Base-by-base conservation (phyloP, 2,797 vertebrate genomes). In the Schizopygopsis malacanthus region DNA sequence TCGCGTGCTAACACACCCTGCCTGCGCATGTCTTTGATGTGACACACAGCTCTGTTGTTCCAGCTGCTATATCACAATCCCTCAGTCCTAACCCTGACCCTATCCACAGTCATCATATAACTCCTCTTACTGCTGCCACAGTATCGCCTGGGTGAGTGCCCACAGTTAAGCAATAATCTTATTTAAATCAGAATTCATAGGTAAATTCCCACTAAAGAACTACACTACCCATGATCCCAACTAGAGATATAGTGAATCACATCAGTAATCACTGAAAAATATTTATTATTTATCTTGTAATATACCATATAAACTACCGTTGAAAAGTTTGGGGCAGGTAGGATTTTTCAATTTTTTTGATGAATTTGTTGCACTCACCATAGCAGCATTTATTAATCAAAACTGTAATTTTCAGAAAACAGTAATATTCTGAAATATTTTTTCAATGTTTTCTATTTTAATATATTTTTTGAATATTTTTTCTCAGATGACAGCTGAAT, bases 21-120 rank as follows among this genome's bases (percentile, higher is more conserved):
- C 83, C 45, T 78, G 81, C 78, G 81, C 81, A 77, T 72, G 76
- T 72, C 54, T 91, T 89, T 89, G 85, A 88, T 90, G 88, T 86
- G 47, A 83, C 82, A 82, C 79, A 56, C 83, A 50, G 83, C 63
- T 73, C 87, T 86, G 86, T 82, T 89, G 88, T 80, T 86, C 84
- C 81, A 85, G 83, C 85, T 90, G 88, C 85, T 82, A 61, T 75
- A 70, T 76, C 33, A 25, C 52, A 81, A 79, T 79, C 43, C 45
- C 47, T 81, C 61, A 20, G 50, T 85, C 54, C 59, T 77, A n/a
- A 77, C 69, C 65, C 73, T 41, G 71, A 56, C 45, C 33, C 15
- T 7, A 28, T 65, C 63, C 73, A 84, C 18, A 20, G 13, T 45
- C 4, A 37, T 69, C 37, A n/a, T 70, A n/a, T 9, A 70, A 78